These are phyloP conservation scores for Polylopha cassiicola DNA, from an alignment of 2,888 invertebrate genomes.

Conservation along the genomic window DNA sequence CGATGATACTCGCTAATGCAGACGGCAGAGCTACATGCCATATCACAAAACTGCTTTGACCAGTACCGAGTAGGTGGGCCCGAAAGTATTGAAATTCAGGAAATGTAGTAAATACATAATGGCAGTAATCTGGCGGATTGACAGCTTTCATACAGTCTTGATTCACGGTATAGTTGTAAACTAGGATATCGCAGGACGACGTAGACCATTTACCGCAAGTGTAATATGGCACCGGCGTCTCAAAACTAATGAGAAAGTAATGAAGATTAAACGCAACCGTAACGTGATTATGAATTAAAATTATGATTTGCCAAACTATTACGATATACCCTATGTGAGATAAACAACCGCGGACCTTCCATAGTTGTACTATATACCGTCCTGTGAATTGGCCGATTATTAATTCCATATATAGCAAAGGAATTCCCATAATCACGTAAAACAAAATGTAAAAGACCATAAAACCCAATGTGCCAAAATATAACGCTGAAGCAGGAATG, in stretches of 20 bases:
- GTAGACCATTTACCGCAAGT: slow-evolving; percentile 50
- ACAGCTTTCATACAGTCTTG: slow-evolving; percentile 46
- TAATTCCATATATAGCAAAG: slow-evolving; percentile 60
- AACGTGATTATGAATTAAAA: slow-evolving; percentile 43
- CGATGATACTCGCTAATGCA: slow-evolving; percentile 33
- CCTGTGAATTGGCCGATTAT: slow-evolving; percentile 60
- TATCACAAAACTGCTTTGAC: slow-evolving; percentile 38
- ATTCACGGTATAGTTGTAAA: slow-evolving; percentile 49
- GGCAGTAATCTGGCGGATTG: slow-evolving; percentile 37
- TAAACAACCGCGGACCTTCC: slow-evolving; percentile 50
- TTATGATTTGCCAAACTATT: slow-evolving; percentile 44
- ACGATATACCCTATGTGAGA: slow-evolving; percentile 55
- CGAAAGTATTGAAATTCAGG: slow-evolving; percentile 59
- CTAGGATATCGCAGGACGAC: slow-evolving; percentile 42
- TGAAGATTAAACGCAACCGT: slow-evolving; percentile 48
- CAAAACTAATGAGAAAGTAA: slow-evolving; percentile 61
- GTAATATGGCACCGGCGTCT: slow-evolving; percentile 54
- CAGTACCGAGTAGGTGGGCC: slow-evolving; percentile 39
- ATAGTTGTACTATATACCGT: slow-evolving; percentile 55
- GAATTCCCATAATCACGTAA: slow-evolving; percentile 50
- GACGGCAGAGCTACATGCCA: slow-evolving; percentile 59
- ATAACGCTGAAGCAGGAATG: slow-evolving; percentile 39
- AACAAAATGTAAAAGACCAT: slow-evolving; percentile 32
- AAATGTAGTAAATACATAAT: slow-evolving; percentile 41
- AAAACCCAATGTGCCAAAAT: slow-evolving; percentile 43